These are phyloP conservation scores for Otocyon megalotis DNA, from an alignment of 2,113 vertebrate species.

Conservation along the genomic window DNA sequence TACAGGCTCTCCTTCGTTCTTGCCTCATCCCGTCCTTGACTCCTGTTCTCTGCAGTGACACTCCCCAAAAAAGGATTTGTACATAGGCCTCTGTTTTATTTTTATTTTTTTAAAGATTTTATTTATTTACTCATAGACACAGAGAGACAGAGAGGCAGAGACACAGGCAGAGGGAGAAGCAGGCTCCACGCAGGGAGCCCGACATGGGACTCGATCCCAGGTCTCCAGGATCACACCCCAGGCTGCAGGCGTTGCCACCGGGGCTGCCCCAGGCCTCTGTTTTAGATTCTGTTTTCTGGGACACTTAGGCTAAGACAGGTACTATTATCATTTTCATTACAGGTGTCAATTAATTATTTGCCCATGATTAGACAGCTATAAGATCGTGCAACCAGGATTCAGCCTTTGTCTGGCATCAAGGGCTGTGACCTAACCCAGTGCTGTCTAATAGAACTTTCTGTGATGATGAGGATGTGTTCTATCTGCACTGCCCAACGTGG, in stretches of 20 bases:
- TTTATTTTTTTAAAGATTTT: no score
- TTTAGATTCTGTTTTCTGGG: background rate
- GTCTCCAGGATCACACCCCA: no score
- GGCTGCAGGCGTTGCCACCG: no score
- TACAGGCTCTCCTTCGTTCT: background rate
- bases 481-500: background rate
- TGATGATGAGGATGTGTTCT: background rate
- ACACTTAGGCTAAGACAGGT: background rate
- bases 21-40: background rate
- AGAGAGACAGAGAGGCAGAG: no score
- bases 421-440: background rate
- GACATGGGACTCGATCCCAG: no score
- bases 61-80: background rate
- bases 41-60: background rate
- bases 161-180: no score
- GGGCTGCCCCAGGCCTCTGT: background rate
- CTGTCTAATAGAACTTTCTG: background rate
- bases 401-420: background rate
- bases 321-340: background rate
- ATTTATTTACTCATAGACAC: no score
- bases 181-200: no score
- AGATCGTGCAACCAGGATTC: background rate
- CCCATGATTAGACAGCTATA: background rate
- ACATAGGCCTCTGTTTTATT: background rate
- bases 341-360: background rate